Evolutionary conservation across 2,113 vertebrate genomes (phyloP), one percentile per base, ranked within the genome.

Genomic region (Cavia aperea): DNA sequence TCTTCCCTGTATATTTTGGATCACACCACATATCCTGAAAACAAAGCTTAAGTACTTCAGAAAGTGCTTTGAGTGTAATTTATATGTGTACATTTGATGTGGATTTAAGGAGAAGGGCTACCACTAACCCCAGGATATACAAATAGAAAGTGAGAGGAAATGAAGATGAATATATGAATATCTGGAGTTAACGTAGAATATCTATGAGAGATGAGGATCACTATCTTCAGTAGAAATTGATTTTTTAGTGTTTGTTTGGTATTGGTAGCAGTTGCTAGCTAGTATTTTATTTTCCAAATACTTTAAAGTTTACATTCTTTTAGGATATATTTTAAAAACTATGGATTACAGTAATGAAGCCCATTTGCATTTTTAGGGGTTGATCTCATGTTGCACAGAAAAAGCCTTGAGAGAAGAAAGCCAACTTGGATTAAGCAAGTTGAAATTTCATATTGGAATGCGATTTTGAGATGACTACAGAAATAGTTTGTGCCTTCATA

Each of bases 381-480:
- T 62, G 19, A 56, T 82, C 93, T 95, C 39, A 33, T 85, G 62
- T 88, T 83, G 31, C 19, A 29, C 36, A 68, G 68, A 86, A 72
- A 86, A 81, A 93, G 36, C 26, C 68, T 91, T 75, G 58, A 39
- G 43, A 46, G 89, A 75, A 62, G 54, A 81, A 77, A 86, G 31
- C 8, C 70, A 77, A 10, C 29, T 87, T 31, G 0, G 87, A 93
- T 70, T 73, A 73, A 95, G 63, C 36, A 29, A n/a, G 75, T 21
- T 91, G 43, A 87, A 89, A 73, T 63, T 86, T 95, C 88, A 66
- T 77, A 77, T 87, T 36, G 19, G 56, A 84, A 46, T 24, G 56
- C 70, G 62, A 24, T 79, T 83, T 86, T 91, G 21, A 79, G 56
- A 51, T 54, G 92, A 46, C n/a, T n/a, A 70, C 86, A 58, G 54